Percentiles rank a stretch among this genome's conserved stretches.
Evolutionary conservation across 2,888 invertebrate genomes (phyloP).

Genomic region (Eumerus sabulonum): DNA sequence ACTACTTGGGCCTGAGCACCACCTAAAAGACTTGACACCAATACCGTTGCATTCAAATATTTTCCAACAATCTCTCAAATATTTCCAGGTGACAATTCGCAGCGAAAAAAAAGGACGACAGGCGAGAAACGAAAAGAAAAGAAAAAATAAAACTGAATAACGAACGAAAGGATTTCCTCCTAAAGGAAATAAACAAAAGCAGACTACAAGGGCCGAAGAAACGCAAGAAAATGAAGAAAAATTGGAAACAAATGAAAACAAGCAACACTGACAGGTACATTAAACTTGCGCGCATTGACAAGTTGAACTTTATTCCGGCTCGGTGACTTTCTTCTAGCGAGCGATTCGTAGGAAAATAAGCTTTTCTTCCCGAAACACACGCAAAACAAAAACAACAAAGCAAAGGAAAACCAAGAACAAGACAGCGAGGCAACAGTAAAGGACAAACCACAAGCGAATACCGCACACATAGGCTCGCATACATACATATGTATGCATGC

Average conservation of each 20-base stretch:
- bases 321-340: conserved; percentile 57
- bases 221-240: conserved; percentile 30
- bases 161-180: conserved; percentile 30
- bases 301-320: conserved; percentile 67
- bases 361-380: conserved; percentile 37
- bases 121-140: conserved; percentile 40
- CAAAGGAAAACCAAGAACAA: not conserved
- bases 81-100: conserved; percentile 44
- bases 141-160: conserved; percentile 17
- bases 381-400: too few species aligned
- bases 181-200: conserved; percentile 8
- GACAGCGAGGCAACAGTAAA: conserved; percentile 34
- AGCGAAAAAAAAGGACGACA: conserved; percentile 15
- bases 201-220: not conserved
- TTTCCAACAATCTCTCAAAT: conserved; percentile 55
- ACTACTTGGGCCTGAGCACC: conserved; percentile 56
- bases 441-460: conserved; percentile 29
- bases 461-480: too few species aligned
- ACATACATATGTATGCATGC: conserved; percentile 16
- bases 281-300: conserved; percentile 60
- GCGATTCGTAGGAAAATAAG: conserved; percentile 43
- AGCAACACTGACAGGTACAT: conserved; percentile 62
- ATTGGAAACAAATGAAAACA: conserved; percentile 45
- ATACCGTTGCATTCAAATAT: conserved; percentile 56
- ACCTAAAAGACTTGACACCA: conserved; percentile 65